phyloP scores from a whole-genome alignment of 2,888 invertebrate genomes.

The Odontothrips loti region DNA sequence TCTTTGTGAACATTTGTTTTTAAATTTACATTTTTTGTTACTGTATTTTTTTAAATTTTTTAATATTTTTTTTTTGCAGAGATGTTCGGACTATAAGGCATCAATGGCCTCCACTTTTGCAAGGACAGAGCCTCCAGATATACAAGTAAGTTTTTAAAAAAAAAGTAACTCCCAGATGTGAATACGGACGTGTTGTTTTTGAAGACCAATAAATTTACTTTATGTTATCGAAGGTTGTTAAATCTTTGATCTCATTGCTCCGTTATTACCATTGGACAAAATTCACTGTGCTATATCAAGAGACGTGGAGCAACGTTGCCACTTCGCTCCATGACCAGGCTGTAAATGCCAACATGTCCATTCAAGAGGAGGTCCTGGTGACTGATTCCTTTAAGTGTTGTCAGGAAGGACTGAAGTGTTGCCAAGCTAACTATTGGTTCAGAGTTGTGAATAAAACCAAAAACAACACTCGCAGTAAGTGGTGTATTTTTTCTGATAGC shows the following conservation, averaged over 20 bases:
- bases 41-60: constrained; percentile 31
- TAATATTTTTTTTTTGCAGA: constrained; percentile 58
- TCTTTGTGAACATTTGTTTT: background rate
- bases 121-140: constrained; percentile 88
- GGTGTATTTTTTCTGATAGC: constrained; percentile 30
- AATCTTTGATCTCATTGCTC: constrained; percentile 87
- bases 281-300: constrained; percentile 83
- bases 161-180: background rate
- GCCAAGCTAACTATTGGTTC: constrained; percentile 75
- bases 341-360: constrained; percentile 69
- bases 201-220: constrained; percentile 23
- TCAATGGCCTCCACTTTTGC: constrained; percentile 87
- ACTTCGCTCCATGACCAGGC: constrained; percentile 74
- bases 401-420: constrained; percentile 68
- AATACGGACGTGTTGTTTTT: background rate
- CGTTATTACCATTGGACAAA: constrained; percentile 90
- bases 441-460: constrained; percentile 78
- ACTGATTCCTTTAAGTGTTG: constrained; percentile 73
- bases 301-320: constrained; percentile 76
- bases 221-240: constrained; percentile 67
- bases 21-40: constrained; percentile 30
- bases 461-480: constrained; percentile 76
- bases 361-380: constrained; percentile 70
- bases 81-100: constrained; percentile 88
- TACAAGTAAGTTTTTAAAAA: constrained; percentile 61